A percentile compares a stretch with the other conserved stretches of the same genome.
Evolutionary conservation across 2,888 invertebrate species (phyloP).

Genomic region (Apoda limacodes): DNA sequence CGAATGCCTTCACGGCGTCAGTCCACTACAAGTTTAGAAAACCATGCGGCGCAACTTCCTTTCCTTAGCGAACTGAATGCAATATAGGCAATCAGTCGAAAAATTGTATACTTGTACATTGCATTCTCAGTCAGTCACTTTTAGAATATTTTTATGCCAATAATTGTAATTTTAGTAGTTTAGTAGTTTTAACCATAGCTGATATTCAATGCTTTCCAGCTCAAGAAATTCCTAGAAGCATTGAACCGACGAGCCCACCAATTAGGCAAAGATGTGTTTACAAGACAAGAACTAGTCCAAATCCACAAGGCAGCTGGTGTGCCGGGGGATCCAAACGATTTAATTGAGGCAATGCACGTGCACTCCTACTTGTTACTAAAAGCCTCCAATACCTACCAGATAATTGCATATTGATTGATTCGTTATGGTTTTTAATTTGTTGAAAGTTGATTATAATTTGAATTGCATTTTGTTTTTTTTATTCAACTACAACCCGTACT

Average conservation of each 20-base stretch:
- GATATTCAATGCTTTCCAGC: no score
- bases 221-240: conserved; percentile 78
- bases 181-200: not conserved
- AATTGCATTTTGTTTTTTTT: no score
- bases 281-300: conserved; percentile 80
- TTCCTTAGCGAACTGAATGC: no score
- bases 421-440: not conserved
- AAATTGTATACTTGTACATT: conserved; percentile 1
- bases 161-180: not conserved
- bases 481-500: no score
- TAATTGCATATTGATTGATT: conserved; percentile 41
- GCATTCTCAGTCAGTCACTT: no score
- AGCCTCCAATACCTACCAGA: conserved; percentile 78
- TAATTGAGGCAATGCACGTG: conserved; percentile 83
- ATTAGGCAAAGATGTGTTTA: conserved; percentile 78
- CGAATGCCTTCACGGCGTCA: no score
- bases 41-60: no score
- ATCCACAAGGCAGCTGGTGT: conserved; percentile 77
- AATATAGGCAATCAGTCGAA: no score
- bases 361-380: conserved; percentile 89
- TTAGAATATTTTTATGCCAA: no score
- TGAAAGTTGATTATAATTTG: no score
- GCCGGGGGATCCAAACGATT: conserved; percentile 73
- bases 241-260: conserved; percentile 75
- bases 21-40: no score